phyloP scores from a whole-genome alignment of 2,113 vertebrate species.

The Pelmatolapia mariae region DNA sequence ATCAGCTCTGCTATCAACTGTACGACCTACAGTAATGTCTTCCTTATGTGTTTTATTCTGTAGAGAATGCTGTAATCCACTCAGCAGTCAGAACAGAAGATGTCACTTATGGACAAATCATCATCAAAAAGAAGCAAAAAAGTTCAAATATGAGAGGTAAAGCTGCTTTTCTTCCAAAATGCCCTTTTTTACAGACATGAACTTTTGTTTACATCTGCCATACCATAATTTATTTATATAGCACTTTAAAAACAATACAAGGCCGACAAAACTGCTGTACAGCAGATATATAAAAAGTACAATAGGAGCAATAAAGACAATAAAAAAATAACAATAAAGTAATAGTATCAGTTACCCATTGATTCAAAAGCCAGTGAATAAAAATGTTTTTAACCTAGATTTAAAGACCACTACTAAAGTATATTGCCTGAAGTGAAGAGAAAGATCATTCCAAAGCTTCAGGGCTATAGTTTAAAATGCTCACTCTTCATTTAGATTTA shows the following conservation, averaged over 20 bases:
- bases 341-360: fast-evolving
- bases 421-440: not conserved
- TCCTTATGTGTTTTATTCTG: fast-evolving
- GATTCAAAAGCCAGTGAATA: fast-evolving
- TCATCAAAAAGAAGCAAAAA: not conserved
- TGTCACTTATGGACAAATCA: not conserved
- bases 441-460: fast-evolving
- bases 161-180: not conserved
- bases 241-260: fast-evolving
- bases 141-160: not conserved
- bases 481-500: fast-evolving
- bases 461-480: fast-evolving
- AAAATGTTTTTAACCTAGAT: not conserved
- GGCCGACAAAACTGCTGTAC: fast-evolving
- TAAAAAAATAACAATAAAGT: not conserved
- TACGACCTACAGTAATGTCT: not conserved
- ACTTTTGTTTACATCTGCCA: fast-evolving
- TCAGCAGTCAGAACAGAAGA: not conserved
- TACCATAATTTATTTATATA: not conserved
- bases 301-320: fast-evolving
- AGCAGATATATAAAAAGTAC: fast-evolving
- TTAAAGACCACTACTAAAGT: fast-evolving
- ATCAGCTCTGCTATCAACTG: fast-evolving
- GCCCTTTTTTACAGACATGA: fast-evolving
- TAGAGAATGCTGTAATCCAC: not conserved